Conservation (phyloP, 2,888 invertebrate genomes). For the Synanthedon formicaeformis region DNA sequence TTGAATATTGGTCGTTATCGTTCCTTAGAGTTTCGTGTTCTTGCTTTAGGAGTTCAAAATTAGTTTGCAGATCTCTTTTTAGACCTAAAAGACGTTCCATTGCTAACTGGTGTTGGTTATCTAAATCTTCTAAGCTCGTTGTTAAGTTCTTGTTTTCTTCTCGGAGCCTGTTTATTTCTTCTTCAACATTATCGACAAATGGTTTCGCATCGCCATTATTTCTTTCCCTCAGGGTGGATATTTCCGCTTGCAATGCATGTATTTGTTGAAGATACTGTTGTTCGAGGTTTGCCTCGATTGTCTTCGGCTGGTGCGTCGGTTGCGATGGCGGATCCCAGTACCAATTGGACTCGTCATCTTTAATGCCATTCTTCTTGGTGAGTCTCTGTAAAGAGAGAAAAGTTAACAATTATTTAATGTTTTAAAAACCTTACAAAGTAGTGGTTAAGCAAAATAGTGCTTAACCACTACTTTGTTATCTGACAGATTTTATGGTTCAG, state of each 20-base stretch:
- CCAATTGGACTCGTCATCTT: conserved; percentile 63
- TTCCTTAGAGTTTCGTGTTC: conserved; percentile 58
- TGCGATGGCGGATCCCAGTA: conserved; percentile 62
- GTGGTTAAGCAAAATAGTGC: too few species aligned
- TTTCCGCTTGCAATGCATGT: conserved; percentile 43
- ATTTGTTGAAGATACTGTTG: conserved; percentile 44
- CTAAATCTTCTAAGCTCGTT: conserved; percentile 76
- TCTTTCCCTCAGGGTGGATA: conserved; percentile 47
- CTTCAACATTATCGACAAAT: conserved; percentile 30
- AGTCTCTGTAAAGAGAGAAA: conserved; percentile 49
- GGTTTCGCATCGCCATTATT: conserved; percentile 28
- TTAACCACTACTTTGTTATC: too few species aligned
- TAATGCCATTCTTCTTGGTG: conserved; percentile 50
- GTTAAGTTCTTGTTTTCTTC: conserved; percentile 71
- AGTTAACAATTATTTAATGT: conserved; percentile 1
- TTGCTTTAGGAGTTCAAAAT: conserved; percentile 57
- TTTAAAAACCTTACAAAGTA: too few species aligned
- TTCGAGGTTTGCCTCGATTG: conserved; percentile 22
- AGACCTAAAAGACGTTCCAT: conserved; percentile 70
- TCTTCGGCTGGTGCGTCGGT: conserved; percentile 12
- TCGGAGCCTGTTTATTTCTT: conserved; percentile 60
- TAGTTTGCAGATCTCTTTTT: conserved; percentile 66
- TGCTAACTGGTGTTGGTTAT: conserved; percentile 78
- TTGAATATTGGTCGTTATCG: conserved; percentile 53
- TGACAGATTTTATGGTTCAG: conserved; percentile 24